phyloP scores from a whole-genome alignment of 2,888 invertebrate genomes.

The Xanthia icteritia region DNA sequence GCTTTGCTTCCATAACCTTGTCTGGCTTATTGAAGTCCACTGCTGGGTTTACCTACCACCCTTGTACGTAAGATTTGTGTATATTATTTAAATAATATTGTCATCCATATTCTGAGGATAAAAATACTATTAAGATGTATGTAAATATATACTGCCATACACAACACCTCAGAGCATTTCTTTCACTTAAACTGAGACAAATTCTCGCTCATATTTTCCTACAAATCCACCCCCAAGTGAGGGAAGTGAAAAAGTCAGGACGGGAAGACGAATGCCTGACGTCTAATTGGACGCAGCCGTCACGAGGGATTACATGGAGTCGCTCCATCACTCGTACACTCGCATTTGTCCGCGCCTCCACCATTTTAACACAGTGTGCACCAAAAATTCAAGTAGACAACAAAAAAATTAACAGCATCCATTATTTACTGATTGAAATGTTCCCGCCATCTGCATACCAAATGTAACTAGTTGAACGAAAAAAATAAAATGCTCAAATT shows the following conservation, averaged over 20 bases:
- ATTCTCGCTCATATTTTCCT: slow-evolving; percentile 74
- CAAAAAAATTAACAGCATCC: slow-evolving; percentile 23
- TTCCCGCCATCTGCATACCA: slow-evolving; percentile 42
- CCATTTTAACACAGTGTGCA: slow-evolving; percentile 61
- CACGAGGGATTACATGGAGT: slow-evolving; percentile 82
- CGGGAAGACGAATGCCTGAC: slow-evolving; percentile 87
- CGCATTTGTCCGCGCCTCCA: slow-evolving; percentile 85
- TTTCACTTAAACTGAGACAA: slow-evolving; percentile 68
- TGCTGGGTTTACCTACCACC: background rate
- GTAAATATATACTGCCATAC: slow-evolving; percentile 30
- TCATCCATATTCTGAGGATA: background rate
- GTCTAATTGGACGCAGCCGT: slow-evolving; percentile 85
- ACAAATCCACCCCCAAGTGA: slow-evolving; percentile 68
- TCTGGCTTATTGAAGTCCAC: background rate
- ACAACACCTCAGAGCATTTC: slow-evolving; percentile 31
- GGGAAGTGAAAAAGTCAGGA: slow-evolving; percentile 75
- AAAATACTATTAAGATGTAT: slow-evolving; percentile 9
- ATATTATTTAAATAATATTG: too few relatives aligned
- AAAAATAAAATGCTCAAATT: slow-evolving; percentile 37
- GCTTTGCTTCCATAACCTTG: background rate
- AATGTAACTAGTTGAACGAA: slow-evolving; percentile 44
- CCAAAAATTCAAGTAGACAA: slow-evolving; percentile 36
- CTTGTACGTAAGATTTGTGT: rapidly evolving
- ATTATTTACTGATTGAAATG: slow-evolving; percentile 45
- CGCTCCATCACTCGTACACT: slow-evolving; percentile 81